A percentile compares a stretch with the other conserved stretches of the same genome.
phyloP scores from a whole-genome alignment of 37 sponge, comb jelly and placozoan genomes.

The Eunapius fragilis region DNA sequence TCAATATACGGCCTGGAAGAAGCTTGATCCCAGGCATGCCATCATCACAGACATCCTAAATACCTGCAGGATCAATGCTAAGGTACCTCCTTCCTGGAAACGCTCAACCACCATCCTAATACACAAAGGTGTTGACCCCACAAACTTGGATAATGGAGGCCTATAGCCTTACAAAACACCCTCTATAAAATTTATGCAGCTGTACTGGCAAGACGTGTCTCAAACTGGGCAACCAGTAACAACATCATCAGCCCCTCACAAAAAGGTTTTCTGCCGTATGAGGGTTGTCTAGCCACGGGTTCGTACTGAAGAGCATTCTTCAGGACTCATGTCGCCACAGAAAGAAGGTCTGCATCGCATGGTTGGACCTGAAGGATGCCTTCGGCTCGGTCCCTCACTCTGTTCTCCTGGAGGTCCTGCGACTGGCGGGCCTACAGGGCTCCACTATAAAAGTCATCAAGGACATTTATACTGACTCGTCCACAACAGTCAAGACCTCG shows the following conservation, averaged over 20 bases:
- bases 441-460: slow-evolving; percentile 7
- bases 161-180: slow-evolving; percentile 39
- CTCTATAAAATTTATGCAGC: slow-evolving; percentile 45
- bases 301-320: slow-evolving; percentile 17
- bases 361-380: slow-evolving; percentile 54
- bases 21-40: not conserved
- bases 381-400: slow-evolving; percentile 45
- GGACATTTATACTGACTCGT: slow-evolving; percentile 31
- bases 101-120: slow-evolving; percentile 21
- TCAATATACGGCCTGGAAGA: not conserved
- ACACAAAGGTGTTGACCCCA: slow-evolving; percentile 9
- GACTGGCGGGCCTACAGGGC: not conserved
- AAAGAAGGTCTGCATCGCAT: slow-evolving; percentile 15
- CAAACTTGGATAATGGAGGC: slow-evolving; percentile 31
- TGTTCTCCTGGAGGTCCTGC: slow-evolving; percentile 6
- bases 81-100: slow-evolving; percentile 38
- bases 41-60: slow-evolving; percentile 4
- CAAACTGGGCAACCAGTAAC: slow-evolving; percentile 19
- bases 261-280: slow-evolving; percentile 47
- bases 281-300: slow-evolving; percentile 41
- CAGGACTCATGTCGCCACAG: slow-evolving; percentile 15
- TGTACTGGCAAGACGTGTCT: slow-evolving; percentile 22
- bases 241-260: slow-evolving; percentile 9
- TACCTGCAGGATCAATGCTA: slow-evolving; percentile 3
- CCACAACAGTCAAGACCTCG: not conserved